Percentiles rank a stretch among this genome's conserved stretches.
Evolutionary conservation across 2,113 vertebrate genomes (phyloP).

Genomic region (Strigops habroptila): DNA sequence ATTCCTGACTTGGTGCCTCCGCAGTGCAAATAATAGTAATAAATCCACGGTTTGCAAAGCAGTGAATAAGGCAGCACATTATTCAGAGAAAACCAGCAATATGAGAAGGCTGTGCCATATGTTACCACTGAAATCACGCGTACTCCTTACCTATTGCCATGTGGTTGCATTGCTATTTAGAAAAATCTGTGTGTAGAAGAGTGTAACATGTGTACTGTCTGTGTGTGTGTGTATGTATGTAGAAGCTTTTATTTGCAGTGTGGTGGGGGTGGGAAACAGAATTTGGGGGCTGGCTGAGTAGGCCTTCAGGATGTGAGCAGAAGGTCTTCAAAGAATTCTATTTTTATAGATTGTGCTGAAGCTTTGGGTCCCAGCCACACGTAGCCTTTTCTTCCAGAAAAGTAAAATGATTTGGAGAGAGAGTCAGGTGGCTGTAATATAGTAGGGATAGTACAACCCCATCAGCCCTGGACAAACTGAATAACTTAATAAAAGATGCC

Average conservation of each 20-base stretch:
- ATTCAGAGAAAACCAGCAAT: constrained; percentile 42
- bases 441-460: constrained; percentile 59
- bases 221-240: neutral
- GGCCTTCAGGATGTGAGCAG: constrained; percentile 57
- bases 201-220: constrained; percentile 34
- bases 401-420: neutral
- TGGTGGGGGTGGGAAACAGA: constrained; percentile 33
- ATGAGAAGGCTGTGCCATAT: constrained; percentile 62
- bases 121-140: constrained; percentile 14
- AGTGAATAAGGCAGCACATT: constrained; percentile 24
- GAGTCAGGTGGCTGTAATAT: constrained; percentile 47
- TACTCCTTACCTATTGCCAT: constrained; percentile 45
- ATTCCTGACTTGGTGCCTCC: neutral
- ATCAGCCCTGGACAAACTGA: constrained; percentile 61
- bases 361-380: constrained; percentile 49
- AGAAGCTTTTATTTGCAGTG: constrained; percentile 58
- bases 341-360: constrained; percentile 64
- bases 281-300: constrained; percentile 66
- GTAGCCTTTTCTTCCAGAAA: constrained; percentile 49
- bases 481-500: constrained; percentile 69
- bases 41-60: neutral
- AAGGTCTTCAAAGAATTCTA: constrained; percentile 61
- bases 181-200: constrained; percentile 47
- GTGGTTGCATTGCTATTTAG: constrained; percentile 62
- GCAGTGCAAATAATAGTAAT: neutral